Evolutionary conservation across 2,113 vertebrate species (phyloP).

Genomic region (Catagonus wagneri): DNA sequence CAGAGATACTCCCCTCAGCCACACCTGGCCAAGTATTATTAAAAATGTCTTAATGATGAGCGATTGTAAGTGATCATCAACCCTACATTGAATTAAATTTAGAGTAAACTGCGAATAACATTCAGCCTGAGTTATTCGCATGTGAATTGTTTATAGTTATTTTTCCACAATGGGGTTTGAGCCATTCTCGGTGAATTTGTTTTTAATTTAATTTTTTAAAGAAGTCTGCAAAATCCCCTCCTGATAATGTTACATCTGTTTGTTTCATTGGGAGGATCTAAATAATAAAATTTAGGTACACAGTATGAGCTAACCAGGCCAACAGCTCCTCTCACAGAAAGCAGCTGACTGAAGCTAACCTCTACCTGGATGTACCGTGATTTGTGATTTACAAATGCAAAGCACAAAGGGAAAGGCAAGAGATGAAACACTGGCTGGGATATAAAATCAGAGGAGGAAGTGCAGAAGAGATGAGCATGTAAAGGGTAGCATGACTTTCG

Average conservation of each 20-base stretch:
- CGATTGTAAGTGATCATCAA: not conserved
- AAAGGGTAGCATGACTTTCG: accelerated
- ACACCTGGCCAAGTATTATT: not conserved
- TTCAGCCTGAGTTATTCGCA: not conserved
- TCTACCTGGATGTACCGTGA: not conserved
- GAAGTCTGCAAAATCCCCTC: not conserved
- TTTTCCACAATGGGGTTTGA: not conserved
- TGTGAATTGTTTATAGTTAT: not conserved
- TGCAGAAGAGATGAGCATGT: not conserved
- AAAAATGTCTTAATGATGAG: not conserved
- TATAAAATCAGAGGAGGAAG: not conserved
- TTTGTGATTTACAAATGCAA: not conserved
- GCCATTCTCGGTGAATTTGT: not conserved
- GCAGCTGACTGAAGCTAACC: not conserved
- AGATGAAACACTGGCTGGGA: not conserved
- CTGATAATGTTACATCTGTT: not conserved
- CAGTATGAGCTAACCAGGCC: not conserved
- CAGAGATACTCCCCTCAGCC: not conserved
- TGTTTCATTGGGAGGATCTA: not conserved
- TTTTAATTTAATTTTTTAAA: not conserved
- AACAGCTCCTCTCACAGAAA: not conserved
- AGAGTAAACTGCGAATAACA: not conserved
- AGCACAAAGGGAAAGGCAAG: not conserved
- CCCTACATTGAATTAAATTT: not conserved
- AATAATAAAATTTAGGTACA: not conserved